phyloP scores from a whole-genome alignment of 2,797 vertebrate species.

The Lithobates pipiens region DNA sequence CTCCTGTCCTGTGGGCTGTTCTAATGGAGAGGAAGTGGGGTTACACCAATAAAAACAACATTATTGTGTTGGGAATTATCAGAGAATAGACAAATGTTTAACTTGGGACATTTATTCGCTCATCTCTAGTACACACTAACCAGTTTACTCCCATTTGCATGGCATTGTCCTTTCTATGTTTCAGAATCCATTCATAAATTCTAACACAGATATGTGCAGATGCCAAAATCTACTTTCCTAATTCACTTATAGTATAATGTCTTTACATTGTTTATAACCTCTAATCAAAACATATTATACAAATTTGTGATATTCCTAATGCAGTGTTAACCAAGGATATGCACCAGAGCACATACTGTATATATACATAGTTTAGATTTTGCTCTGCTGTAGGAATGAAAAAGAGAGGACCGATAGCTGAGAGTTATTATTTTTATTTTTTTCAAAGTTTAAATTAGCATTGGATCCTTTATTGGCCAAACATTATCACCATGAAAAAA shows the following conservation, averaged over 20 bases:
- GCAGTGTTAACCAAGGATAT: neutral
- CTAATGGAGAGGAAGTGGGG: too few relatives aligned
- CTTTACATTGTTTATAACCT: neutral
- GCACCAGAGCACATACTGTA: neutral
- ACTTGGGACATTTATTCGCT: neutral
- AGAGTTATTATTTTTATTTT: too few relatives aligned
- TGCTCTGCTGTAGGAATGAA: too few relatives aligned
- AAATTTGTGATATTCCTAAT: neutral
- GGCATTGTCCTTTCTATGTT: neutral
- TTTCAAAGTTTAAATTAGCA: too few relatives aligned
- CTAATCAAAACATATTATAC: neutral
- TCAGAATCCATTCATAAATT: neutral
- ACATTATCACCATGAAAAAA: too few relatives aligned
- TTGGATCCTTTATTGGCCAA: too few relatives aligned
- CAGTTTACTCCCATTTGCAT: neutral
- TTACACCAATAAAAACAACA: neutral
- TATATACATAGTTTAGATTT: neutral
- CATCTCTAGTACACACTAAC: conserved; percentile 11
- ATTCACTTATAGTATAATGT: neutral
- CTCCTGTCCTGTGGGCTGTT: too few relatives aligned
- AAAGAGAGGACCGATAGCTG: too few relatives aligned
- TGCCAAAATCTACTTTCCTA: neutral
- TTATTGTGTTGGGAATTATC: neutral
- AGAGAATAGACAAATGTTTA: neutral
- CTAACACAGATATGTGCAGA: neutral